These are phyloP conservation scores for Solen grandis DNA, from an alignment of 1,140 invertebrate genomes.

Conservation along the genomic window DNA sequence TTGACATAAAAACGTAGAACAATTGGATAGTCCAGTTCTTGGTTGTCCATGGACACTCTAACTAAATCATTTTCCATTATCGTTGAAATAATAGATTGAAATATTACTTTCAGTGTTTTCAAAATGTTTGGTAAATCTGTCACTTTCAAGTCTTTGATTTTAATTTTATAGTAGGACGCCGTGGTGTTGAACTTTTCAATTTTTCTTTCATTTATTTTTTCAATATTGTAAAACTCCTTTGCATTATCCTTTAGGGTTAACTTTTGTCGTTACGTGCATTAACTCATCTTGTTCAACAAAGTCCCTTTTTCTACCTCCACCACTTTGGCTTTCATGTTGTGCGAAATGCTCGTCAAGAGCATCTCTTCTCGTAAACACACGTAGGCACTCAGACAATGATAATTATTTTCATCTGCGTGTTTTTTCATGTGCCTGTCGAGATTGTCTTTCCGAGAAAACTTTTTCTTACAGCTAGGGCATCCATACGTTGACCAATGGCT, in stretches of 20 bases:
- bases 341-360: constrained; percentile 29
- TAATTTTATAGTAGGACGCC: constrained; percentile 12
- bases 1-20: constrained; percentile 5
- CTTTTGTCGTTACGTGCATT: constrained; percentile 15
- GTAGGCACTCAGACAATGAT: constrained; percentile 52
- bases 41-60: constrained; percentile 1
- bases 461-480: constrained; percentile 42
- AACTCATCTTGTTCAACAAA: neutral
- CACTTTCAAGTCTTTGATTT: constrained; percentile 20
- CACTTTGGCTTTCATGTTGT: constrained; percentile 20
- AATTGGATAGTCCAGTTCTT: constrained; percentile 14
- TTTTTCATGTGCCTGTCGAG: constrained; percentile 38
- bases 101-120: constrained; percentile 15
- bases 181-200: constrained; percentile 25
- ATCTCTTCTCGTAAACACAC: constrained; percentile 42
- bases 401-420: constrained; percentile 15
- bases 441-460: constrained; percentile 48
- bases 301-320: constrained; percentile 15
- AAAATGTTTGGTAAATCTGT: constrained; percentile 13
- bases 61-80: constrained; percentile 12
- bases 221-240: constrained; percentile 9
- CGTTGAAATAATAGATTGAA: neutral
- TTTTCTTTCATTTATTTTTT: constrained; percentile 11
- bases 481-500: constrained; percentile 16
- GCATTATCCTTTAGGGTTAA: constrained; percentile 1